Base-by-base conservation (phyloP, 2,797 vertebrate species). In the Argyrosomus regius region DNA sequence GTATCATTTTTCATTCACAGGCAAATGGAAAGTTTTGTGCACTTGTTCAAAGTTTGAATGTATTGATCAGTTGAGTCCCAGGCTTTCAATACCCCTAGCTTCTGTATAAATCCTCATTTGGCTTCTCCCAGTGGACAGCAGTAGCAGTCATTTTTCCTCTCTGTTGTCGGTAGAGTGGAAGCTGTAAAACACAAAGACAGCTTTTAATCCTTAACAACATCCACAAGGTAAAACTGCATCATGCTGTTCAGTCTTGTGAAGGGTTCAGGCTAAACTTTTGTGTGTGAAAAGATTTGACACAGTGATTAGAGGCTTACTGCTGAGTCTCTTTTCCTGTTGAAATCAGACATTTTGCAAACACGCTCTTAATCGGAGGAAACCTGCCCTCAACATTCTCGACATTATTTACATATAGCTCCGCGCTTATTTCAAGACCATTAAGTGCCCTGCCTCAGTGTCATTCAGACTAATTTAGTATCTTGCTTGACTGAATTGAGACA, bases 31-130 rank as follows among this genome's bases (percentile, higher is more conserved):
- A 59, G 39, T 70, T 72, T 28, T 75, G 20, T 72, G 48, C 12
- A 54, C 63, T 73, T 59, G 18, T 61, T 80, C 0, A 4, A 57
- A 57, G 63, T 81, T 73, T 78, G 50, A 45, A 67, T 39, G 54
- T 52, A 82, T 67, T 73, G 53, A 86, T 86, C 41, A 71, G 28
- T 18, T 3, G 2, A 54, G 31, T 75, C 50, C 53, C 48, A 28
- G 52, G 16, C 63, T 63, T 71, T 76, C 75, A 52, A 72, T 82
- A 83, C 62, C 53, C 48, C 46, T 59, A 16, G 2, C 72, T 78
- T 71, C 60, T 64, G 59, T 88, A 77, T 83, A 80, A 85, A 81
- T 84, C 79, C 59, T 85, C 43, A 81, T 87, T 88, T 80, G 73
- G 66, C 39, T 74, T 80, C 60, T 86, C 54, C 54, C 54, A 6